Percentiles rank a stretch among this genome's conserved stretches.
Conservation (phyloP, 1,140 invertebrate genomes). For the Macrocentrus cingulum region DNA sequence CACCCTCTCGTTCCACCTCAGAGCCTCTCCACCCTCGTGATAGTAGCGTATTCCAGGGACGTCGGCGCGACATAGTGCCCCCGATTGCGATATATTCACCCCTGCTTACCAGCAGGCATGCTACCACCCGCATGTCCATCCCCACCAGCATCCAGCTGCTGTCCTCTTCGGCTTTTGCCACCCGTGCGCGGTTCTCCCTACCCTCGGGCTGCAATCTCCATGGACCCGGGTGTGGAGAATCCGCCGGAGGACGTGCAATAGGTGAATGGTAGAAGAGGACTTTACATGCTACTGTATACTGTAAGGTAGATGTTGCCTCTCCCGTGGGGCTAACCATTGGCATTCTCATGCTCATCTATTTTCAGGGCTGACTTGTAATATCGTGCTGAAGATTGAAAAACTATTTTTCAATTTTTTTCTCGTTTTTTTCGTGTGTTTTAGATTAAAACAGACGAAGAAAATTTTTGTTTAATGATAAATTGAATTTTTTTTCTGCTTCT, state of each 20-base stretch:
- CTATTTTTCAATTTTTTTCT: too few relatives aligned
- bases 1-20: slow-evolving; percentile 4
- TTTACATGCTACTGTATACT: not conserved
- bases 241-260: not conserved
- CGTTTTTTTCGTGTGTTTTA: too few relatives aligned
- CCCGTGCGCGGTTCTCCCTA: slow-evolving; percentile 8
- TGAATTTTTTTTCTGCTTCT: too few relatives aligned
- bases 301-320: not conserved
- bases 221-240: not conserved
- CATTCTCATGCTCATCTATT: slow-evolving; percentile 7
- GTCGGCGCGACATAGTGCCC: slow-evolving; percentile 49
- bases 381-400: too few relatives aligned
- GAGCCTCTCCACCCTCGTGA: slow-evolving; percentile 3
- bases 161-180: slow-evolving; percentile 23
- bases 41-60: slow-evolving; percentile 13
- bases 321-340: not conserved
- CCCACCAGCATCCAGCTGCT: slow-evolving; percentile 6
- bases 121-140: not conserved
- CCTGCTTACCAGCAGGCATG: slow-evolving; percentile 35
- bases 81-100: slow-evolving; percentile 47
- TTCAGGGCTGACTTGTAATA: slow-evolving; percentile 1
- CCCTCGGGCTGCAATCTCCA: slow-evolving; percentile 2
- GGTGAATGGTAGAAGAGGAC: not conserved
- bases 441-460: too few relatives aligned
- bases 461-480: too few relatives aligned